phyloP scores from a whole-genome alignment of 2,888 invertebrate genomes.

The Kryphioiulus occultus region DNA sequence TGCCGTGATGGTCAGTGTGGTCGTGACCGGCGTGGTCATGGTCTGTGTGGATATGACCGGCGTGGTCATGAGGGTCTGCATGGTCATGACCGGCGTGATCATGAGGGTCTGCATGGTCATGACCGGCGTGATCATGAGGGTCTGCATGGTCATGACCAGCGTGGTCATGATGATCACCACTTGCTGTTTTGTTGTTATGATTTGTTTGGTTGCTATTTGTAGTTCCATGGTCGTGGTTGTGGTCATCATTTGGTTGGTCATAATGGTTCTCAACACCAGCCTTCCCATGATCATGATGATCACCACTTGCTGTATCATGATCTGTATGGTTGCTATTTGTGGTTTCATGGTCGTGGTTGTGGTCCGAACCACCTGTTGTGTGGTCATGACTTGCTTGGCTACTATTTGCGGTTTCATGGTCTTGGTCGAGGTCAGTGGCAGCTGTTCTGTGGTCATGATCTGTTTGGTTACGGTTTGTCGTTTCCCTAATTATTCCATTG shows the following conservation, averaged over 20 bases:
- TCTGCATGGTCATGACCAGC: slow-evolving; percentile 20
- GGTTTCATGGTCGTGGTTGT: background rate
- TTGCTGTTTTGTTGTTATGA: background rate
- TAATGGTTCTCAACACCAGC: background rate
- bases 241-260: slow-evolving; percentile 13
- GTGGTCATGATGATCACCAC: background rate
- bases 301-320: background rate
- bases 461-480: background rate
- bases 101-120: background rate
- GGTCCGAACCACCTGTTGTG: background rate
- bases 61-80: slow-evolving; percentile 44
- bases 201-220: background rate
- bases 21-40: background rate
- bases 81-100: slow-evolving; percentile 39
- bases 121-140: background rate
- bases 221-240: background rate
- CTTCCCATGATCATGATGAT: background rate
- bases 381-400: background rate
- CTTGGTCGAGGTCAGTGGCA: background rate
- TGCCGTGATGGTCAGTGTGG: slow-evolving; percentile 41
- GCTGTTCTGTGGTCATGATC: background rate
- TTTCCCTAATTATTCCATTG: too few species aligned
- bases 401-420: background rate
- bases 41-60: too few species aligned
- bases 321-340: background rate